These are phyloP conservation scores for Poecilus cupreus DNA, from an alignment of 2,888 invertebrate genomes.

Conservation along the genomic window DNA sequence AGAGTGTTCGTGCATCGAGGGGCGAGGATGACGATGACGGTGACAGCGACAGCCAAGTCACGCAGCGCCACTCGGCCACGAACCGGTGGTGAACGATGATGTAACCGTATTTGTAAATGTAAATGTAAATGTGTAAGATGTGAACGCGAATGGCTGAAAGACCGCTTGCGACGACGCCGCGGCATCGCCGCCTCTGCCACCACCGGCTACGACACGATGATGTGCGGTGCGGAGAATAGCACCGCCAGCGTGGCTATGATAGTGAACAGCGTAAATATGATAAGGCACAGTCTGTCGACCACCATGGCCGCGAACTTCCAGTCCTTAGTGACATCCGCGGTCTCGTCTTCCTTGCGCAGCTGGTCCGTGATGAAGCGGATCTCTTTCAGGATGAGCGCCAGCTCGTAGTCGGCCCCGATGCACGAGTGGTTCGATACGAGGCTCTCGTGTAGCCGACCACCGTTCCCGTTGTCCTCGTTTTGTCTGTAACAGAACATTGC, in stretches of 20 bases:
- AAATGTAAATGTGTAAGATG: slow-evolving; percentile 44
- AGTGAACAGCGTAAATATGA: slow-evolving; percentile 99
- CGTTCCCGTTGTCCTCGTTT: slow-evolving; percentile 74
- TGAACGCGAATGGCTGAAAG: slow-evolving; percentile 55
- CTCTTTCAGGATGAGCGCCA: slow-evolving; percentile 96
- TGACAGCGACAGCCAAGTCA: neutral
- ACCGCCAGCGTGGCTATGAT: slow-evolving; percentile 98
- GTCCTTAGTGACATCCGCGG: slow-evolving; percentile 95
- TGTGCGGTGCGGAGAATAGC: slow-evolving; percentile 97
- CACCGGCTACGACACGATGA: slow-evolving; percentile 89
- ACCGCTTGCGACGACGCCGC: slow-evolving; percentile 42
- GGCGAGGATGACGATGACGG: neutral
- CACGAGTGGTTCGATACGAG: slow-evolving; percentile 87
- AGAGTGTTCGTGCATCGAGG: slow-evolving; percentile 42
- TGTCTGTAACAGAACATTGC: slow-evolving; percentile 66
- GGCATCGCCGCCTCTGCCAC: slow-evolving; percentile 69
- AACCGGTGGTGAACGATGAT: slow-evolving; percentile 45
- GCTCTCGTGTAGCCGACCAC: slow-evolving; percentile 83
- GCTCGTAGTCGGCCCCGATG: slow-evolving; percentile 94
- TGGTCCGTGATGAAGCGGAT: slow-evolving; percentile 94
- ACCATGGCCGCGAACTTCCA: slow-evolving; percentile 99
- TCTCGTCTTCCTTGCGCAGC: slow-evolving; percentile 95
- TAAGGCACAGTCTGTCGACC: slow-evolving; percentile 99
- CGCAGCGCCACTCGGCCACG: slow-evolving; percentile 47
- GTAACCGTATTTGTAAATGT: slow-evolving; percentile 47